A percentile compares a stretch with the other conserved stretches of the same genome.
Conservation (phyloP, 53 echinoderm and acorn worm species). For the Stichopus horrens region DNA sequence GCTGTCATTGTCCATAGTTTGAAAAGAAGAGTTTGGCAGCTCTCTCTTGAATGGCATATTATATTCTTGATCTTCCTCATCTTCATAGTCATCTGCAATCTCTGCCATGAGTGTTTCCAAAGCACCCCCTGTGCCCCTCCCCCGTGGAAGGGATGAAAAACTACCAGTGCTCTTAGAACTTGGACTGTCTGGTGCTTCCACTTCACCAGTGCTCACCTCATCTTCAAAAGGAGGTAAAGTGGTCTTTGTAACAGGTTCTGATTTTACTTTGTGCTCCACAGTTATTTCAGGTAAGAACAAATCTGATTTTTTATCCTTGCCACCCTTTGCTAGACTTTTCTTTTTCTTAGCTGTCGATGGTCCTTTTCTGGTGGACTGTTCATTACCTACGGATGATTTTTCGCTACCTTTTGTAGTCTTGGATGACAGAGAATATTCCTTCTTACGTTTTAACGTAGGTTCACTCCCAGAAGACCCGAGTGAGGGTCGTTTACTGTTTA, state of each 20-base stretch:
- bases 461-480: background rate
- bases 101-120: conserved; percentile 93
- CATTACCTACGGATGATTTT: background rate
- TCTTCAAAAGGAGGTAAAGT: conserved; percentile 91
- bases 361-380: conserved; percentile 39
- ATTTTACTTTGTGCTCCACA: conserved; percentile 59
- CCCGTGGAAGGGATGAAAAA: conserved; percentile 61
- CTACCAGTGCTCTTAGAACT: conserved; percentile 92
- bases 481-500: conserved; percentile 27
- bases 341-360: conserved; percentile 46
- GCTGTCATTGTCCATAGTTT: conserved; percentile 38
- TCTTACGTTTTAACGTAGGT: conserved; percentile 80
- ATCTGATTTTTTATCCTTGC: conserved; percentile 50
- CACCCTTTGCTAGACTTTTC: conserved; percentile 47
- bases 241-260: conserved; percentile 51
- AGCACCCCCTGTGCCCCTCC: conserved; percentile 79
- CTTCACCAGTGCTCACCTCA: conserved; percentile 90
- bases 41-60: conserved; percentile 68
- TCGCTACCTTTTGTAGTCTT: conserved; percentile 49
- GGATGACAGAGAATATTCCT: conserved; percentile 52
- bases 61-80: conserved; percentile 81
- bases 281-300: conserved; percentile 84
- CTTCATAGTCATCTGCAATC: conserved; percentile 75
- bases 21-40: conserved; percentile 30
- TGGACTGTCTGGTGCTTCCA: conserved; percentile 69